Evolutionary conservation across 2,113 vertebrate species (phyloP), one percentile per base, ranked within the genome.

Genomic region (Spilogale gracilis): DNA sequence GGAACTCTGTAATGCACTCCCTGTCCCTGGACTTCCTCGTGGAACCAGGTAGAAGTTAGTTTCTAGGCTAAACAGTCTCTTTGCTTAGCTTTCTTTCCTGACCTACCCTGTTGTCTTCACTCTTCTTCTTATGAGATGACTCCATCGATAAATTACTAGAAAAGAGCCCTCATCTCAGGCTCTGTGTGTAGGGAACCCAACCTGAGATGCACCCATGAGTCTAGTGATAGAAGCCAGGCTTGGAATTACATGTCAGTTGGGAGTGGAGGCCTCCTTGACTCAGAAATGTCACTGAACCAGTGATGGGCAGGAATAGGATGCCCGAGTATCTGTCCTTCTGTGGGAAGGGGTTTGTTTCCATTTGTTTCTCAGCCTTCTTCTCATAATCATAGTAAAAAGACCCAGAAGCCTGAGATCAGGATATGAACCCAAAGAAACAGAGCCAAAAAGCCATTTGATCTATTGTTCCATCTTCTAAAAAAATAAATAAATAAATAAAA

Each of bases 351-450:
- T 60, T 17, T 96, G 8, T 63, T 93, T 58, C 54, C 89, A 5
- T 82, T 86, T 48, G n/a, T 8, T 85, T 94, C 30, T 89, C 65
- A 78, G 65, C 25, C 4, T 4, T 92, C 67, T 84, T 96, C 32
- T 84, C 76, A 81, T 85, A 82, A 93, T 54, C 27, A 96, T 10
- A 89, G 38, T 38, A 67, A 94, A 84, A 90, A 79, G 30, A 74
- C n/a, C 4, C 0, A 86, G 13, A 89, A 89, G 25, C 16, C 27
- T 91, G 58, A 74, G 50, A 58, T 94, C 13, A 92, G 79, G 32
- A 95, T 78, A 73, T 38, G 60, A 18, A 54, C 9, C 21, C 71
- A 79, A 91, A 94, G 54, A 82, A 96, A 91, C 14, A 14, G 32
- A 5, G 25, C 52, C 16, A 65, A 69, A 73, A 96, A 88, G 74